Conservation (phyloP, 2,888 invertebrate genomes). For the Biston stratarius region DNA sequence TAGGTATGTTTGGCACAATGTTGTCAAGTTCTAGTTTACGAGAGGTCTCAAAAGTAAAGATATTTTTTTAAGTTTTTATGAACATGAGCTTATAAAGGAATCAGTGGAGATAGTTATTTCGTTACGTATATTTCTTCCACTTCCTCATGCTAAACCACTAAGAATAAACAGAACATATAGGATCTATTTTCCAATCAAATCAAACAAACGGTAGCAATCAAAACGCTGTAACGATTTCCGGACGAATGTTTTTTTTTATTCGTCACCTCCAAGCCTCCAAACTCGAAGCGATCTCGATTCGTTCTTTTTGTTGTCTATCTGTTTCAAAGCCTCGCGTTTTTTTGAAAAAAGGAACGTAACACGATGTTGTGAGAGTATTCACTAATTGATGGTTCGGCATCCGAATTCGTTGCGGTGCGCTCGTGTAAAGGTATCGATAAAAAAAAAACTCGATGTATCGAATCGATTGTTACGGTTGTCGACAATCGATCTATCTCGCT, state of each 20-base stretch:
- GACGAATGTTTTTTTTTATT: conserved; percentile 64
- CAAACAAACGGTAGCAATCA: conserved; percentile 70
- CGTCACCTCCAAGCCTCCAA: conserved; percentile 64
- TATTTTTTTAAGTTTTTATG: no score
- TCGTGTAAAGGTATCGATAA: conserved; percentile 60
- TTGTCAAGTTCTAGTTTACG: background rate
- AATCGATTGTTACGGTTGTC: conserved; percentile 75
- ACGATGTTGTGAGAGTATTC: conserved; percentile 74
- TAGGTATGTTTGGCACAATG: background rate
- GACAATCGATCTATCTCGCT: conserved; percentile 63
- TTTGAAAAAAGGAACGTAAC: conserved; percentile 65
- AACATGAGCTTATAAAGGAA: no score
- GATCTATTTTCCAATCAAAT: conserved; percentile 65
- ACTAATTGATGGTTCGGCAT: conserved; percentile 77
- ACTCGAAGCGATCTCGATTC: conserved; percentile 56
- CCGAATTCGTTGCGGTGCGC: conserved; percentile 68
- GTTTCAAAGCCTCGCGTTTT: conserved; percentile 74
- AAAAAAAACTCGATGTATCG: conserved; percentile 69
- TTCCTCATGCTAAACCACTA: conserved; percentile 9
- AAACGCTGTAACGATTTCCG: conserved; percentile 75
- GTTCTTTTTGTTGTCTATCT: conserved; percentile 66
- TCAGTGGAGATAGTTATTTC: no score
- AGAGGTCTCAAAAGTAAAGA: no score
- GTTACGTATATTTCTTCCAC: no score
- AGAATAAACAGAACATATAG: conserved; percentile 40